Conservation (phyloP, 2,888 invertebrate genomes). For the Smittia sp. region DNA sequence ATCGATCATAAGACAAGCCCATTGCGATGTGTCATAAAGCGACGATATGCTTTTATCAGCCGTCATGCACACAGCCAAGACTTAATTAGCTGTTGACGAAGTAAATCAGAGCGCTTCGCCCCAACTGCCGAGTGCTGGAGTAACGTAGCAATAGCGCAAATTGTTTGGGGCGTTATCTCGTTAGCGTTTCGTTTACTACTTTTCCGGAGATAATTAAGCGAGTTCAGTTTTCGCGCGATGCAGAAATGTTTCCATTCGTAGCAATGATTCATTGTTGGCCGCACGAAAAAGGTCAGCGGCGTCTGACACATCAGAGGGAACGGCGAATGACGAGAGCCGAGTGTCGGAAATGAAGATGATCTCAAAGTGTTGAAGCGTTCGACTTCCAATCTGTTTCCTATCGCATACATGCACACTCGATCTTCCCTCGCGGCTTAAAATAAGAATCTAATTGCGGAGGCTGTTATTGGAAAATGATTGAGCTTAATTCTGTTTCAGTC, state of each 20-base stretch:
- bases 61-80: not conserved
- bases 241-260: not conserved
- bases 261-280: not conserved
- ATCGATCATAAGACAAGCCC: constrained; percentile 13
- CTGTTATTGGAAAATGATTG: constrained; percentile 15
- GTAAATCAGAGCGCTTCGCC: not conserved
- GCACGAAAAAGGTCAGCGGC: not conserved
- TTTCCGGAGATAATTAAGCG: not conserved
- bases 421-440: not conserved
- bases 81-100: not conserved
- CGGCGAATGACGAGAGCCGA: not conserved
- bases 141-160: not conserved
- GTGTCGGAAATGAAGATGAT: constrained; percentile 35
- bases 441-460: constrained; percentile 19
- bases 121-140: not conserved
- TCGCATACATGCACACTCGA: constrained; percentile 10
- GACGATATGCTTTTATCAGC: not conserved
- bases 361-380: constrained; percentile 13
- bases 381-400: not conserved
- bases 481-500: not conserved
- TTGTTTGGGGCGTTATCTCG: constrained; percentile 12
- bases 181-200: not conserved
- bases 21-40: not conserved
- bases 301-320: not conserved
- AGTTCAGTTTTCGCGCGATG: not conserved